phyloP scores from a whole-genome alignment of 2,113 vertebrate genomes.

The Myotis davidii region DNA sequence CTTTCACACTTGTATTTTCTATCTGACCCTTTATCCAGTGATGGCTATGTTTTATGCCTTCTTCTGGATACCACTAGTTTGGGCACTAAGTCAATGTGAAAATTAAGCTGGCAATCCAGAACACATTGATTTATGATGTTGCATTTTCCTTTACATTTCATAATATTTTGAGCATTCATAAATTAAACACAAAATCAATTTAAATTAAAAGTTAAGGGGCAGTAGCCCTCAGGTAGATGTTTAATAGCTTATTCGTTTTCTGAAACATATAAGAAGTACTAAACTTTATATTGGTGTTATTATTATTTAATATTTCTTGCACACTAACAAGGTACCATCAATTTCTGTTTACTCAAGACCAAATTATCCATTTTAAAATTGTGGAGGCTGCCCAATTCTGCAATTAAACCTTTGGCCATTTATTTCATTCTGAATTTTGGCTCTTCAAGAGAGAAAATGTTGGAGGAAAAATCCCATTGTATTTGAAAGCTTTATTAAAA shows the following conservation, averaged over 20 bases:
- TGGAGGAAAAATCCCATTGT: slow-evolving; percentile 23
- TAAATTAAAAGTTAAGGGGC: slow-evolving; percentile 76
- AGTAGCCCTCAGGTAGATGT: slow-evolving; percentile 58
- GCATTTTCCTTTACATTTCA: slow-evolving; percentile 78
- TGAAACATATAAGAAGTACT: slow-evolving; percentile 50
- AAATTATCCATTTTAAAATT: slow-evolving; percentile 53
- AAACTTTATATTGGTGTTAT: slow-evolving; percentile 36
- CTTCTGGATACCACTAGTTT: slow-evolving; percentile 54
- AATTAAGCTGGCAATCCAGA: slow-evolving; percentile 82
- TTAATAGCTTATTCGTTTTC: slow-evolving; percentile 66
- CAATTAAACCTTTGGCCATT: slow-evolving; percentile 18
- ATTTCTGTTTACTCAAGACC: slow-evolving; percentile 36
- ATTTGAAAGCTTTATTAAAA: slow-evolving; percentile 24
- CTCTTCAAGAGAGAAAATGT: not conserved
- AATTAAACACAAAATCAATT: slow-evolving; percentile 83
- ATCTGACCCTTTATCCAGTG: not conserved
- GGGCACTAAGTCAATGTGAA: slow-evolving; percentile 78
- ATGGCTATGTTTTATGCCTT: slow-evolving; percentile 29
- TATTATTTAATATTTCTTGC: slow-evolving; percentile 69
- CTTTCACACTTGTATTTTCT: not conserved
- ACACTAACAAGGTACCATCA: slow-evolving; percentile 42
- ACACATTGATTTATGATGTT: slow-evolving; percentile 78
- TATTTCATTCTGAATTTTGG: slow-evolving; percentile 37
- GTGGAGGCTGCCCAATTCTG: not conserved
- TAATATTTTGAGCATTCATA: slow-evolving; percentile 81